phyloP scores from a whole-genome alignment of 2,888 invertebrate species.

The Galeruca laticollis region DNA sequence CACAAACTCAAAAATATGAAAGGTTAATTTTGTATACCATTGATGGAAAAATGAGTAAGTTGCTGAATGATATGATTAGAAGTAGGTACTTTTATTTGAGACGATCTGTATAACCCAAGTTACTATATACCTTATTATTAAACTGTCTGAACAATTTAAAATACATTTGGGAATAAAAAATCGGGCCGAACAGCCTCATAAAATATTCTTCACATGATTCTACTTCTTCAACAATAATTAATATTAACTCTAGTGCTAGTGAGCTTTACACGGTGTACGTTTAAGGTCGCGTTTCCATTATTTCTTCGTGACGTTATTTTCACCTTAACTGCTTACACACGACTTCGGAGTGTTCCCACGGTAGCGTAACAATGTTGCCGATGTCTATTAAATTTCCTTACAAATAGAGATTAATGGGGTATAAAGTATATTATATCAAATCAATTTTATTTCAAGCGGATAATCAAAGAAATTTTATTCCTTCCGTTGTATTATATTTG shows the following conservation, averaged over 20 bases:
- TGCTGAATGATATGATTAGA: no score
- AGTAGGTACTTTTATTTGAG: no score
- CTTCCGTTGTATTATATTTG: no score
- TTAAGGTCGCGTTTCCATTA: conserved; percentile 45
- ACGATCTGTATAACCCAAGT: not conserved
- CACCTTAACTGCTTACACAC: conserved; percentile 62
- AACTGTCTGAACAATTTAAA: conserved; percentile 26
- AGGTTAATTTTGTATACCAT: no score
- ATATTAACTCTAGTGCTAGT: conserved; percentile 41
- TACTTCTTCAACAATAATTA: conserved; percentile 40
- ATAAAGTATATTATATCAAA: no score
- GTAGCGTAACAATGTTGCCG: conserved; percentile 49
- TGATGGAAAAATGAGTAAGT: no score
- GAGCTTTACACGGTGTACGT: conserved; percentile 26
- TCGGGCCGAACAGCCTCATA: conserved; percentile 36
- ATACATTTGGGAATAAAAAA: conserved; percentile 38
- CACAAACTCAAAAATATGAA: no score
- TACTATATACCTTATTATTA: conserved; percentile 6
- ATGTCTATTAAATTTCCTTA: not conserved
- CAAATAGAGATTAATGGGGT: not conserved
- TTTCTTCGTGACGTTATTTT: conserved; percentile 55
- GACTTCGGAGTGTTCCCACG: conserved; percentile 61
- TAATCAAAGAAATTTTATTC: no score
- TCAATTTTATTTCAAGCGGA: no score
- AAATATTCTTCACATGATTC: conserved; percentile 42